Evolutionary conservation across 2,113 vertebrate genomes (phyloP).

Genomic region (Apteryx owenii): DNA sequence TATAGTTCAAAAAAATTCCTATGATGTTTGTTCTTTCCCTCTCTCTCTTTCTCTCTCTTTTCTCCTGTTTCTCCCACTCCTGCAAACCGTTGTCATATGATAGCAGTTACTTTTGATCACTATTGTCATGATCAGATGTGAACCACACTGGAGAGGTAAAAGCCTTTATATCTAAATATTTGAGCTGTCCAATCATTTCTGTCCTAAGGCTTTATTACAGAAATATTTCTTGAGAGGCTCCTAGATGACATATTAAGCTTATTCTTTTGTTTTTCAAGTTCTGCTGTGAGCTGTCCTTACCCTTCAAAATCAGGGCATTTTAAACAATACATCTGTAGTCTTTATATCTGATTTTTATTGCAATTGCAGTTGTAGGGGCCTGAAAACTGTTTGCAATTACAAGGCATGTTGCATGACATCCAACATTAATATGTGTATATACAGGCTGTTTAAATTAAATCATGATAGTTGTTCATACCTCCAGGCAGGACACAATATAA

Average conservation of each 20-base stretch:
- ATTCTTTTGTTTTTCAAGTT: background rate
- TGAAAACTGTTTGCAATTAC: background rate
- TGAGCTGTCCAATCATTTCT: background rate
- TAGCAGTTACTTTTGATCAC: background rate
- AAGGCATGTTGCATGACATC: background rate
- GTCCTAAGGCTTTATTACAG: background rate
- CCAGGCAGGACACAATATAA: slow-evolving; percentile 25
- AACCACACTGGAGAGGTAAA: background rate
- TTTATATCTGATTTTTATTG: background rate
- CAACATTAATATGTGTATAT: background rate
- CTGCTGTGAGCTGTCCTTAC: background rate
- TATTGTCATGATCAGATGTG: background rate
- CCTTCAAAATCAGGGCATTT: background rate
- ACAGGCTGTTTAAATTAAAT: slow-evolving; percentile 42
- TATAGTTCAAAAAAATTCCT: background rate
- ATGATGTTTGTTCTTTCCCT: background rate
- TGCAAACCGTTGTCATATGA: background rate
- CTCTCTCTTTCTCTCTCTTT: background rate
- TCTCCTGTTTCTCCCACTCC: background rate
- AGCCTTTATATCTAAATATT: background rate
- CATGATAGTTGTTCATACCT: background rate
- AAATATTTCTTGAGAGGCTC: background rate
- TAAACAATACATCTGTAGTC: background rate
- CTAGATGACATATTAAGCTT: background rate
- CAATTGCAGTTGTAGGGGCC: background rate